Percentiles rank a stretch among this genome's conserved stretches.
These are phyloP conservation scores for Heliconius hewitsoni DNA, from an alignment of 1,140 invertebrate genomes.

Conservation along the genomic window DNA sequence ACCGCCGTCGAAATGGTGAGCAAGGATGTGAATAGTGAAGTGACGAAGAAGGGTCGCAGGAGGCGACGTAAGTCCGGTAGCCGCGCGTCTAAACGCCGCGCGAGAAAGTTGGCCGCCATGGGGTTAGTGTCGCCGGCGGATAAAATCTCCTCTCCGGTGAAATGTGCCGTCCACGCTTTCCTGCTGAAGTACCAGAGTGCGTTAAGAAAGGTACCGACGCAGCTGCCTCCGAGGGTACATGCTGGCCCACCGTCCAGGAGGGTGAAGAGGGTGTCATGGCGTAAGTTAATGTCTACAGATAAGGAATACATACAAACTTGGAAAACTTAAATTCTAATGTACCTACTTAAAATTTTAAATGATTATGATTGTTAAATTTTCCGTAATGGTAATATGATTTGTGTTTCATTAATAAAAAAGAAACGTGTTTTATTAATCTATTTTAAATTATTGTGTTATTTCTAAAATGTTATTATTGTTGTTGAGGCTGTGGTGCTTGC, in stretches of 20 bases:
- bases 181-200: constrained; percentile 67
- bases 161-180: constrained; percentile 70
- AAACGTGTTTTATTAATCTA: no score
- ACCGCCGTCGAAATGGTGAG: constrained; percentile 51
- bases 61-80: constrained; percentile 54
- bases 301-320: no score
- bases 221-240: constrained; percentile 65
- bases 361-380: no score
- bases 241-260: constrained; percentile 68
- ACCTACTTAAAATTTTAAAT: no score
- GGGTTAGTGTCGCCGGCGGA: constrained; percentile 25
- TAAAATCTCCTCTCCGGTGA: constrained; percentile 46
- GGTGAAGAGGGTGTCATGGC: constrained; percentile 73
- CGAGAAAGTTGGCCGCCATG: constrained; percentile 42
- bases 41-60: constrained; percentile 51
- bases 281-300: constrained; percentile 53
- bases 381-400: no score
- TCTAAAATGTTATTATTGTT: no score
- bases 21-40: constrained; percentile 55
- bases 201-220: constrained; percentile 62
- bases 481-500: no score
- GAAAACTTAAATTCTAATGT: background rate
- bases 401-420: no score
- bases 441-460: no score
- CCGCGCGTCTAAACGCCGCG: constrained; percentile 49